Base-by-base conservation (phyloP, 2,797 vertebrate species). In the Ficedula albicollis region DNA sequence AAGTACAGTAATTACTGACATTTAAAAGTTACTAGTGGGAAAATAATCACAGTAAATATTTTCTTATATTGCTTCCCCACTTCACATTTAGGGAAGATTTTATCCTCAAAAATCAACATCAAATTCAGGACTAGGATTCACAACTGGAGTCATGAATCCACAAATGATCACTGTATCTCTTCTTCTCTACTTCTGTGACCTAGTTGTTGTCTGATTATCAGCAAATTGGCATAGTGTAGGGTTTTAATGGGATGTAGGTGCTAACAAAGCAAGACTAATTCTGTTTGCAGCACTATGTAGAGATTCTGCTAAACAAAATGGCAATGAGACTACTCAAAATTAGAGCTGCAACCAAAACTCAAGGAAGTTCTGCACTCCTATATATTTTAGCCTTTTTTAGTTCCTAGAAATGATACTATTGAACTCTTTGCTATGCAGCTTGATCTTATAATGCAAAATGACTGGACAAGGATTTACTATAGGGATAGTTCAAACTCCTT, bases 211-310 rank as follows among this genome's bases (percentile, higher is more conserved):
- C 38, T 77, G 51, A 32, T 46, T 52, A 81, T n/a, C 25, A 44
- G 62, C 48, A 73, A 76, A 59, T 0, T 49, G 63, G 36, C 32
- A 32, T 0, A 7, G 6, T 2, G n/a, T 15, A 69, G 38, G 21
- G 30, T 17, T 73, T 34, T 20, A 79, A 39, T 44, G 38, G 29
- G 55, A 63, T 0, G 0, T 1, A 69, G 36, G n/a, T 22, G 10
- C n/a, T 52, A 75, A 49, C 25, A 43, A 51, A 80, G 36, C 14
- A 44, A 63, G 54, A 68, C 6, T 69, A 41, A 48, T 27, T 52
- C 51, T 43, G 20, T 43, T 63, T 36, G 48, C 15, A 54, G 32
- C 1, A 4, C 73, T 52, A 52, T 0, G 1, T 1, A 63, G 34
- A 34, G 74, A 59, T 27, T 29, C 27, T n/a, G 51, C 23, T 63